These are phyloP conservation scores for Dolichoris vasculosae DNA, from an alignment of 1,140 invertebrate species.

Conservation along the genomic window DNA sequence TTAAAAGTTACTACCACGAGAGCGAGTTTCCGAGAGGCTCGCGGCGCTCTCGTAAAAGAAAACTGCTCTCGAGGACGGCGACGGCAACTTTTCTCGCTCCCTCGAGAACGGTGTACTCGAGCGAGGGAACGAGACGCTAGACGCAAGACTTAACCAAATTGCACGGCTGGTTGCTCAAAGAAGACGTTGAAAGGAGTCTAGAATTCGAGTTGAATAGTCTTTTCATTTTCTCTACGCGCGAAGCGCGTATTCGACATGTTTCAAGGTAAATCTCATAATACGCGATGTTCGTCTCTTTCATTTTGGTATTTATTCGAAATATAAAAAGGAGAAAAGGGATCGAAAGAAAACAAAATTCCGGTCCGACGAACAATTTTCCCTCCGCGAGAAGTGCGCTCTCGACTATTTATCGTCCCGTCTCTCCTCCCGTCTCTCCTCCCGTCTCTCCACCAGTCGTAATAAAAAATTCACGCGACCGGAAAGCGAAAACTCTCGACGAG, in stretches of 20 bases:
- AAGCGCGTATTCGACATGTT: background rate
- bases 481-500: background rate
- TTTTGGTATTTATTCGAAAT: too few relatives aligned
- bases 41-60: slow-evolving; percentile 3
- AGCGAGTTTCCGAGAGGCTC: slow-evolving; percentile 34
- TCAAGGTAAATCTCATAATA: background rate
- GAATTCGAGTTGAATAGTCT: background rate
- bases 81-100: background rate
- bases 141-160: slow-evolving; percentile 54
- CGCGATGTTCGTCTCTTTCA: too few relatives aligned
- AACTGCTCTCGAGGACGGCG: background rate
- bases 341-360: background rate
- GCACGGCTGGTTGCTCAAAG: background rate
- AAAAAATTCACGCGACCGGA: background rate
- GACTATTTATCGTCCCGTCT: too few relatives aligned
- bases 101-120: slow-evolving; percentile 42
- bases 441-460: too few relatives aligned
- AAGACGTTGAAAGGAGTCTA: background rate
- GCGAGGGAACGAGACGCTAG: slow-evolving; percentile 43
- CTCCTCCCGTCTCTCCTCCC: too few relatives aligned
- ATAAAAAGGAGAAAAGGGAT: background rate
- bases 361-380: background rate
- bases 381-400: too few relatives aligned
- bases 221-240: background rate
- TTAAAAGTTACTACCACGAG: slow-evolving; percentile 34